Evolutionary conservation across 92 coral and sea anemone genomes (phyloP).

Genomic region (Nematostella vectensis): DNA sequence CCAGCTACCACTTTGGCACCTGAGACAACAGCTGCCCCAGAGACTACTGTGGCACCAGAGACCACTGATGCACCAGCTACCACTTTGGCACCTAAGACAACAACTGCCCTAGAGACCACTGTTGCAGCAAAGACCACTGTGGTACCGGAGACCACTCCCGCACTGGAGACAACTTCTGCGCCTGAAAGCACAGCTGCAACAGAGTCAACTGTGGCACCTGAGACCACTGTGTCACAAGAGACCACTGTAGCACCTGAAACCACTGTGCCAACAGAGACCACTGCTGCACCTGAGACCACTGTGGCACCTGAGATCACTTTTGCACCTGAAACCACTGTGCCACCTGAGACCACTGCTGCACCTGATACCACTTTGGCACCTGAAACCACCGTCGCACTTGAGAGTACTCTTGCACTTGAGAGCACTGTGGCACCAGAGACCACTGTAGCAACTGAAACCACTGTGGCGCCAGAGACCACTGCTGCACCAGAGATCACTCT

Average conservation of each 20-base stretch:
- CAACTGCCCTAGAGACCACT: constrained; percentile 7
- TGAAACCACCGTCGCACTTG: too few relatives aligned
- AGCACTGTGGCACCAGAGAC: constrained; percentile 3
- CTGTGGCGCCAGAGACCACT: too few relatives aligned
- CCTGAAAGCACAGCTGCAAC: constrained; percentile 7
- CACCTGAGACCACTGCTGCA: too few relatives aligned
- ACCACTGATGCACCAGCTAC: constrained; percentile 3
- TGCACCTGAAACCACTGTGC: too few relatives aligned
- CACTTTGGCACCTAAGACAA: constrained; percentile 4
- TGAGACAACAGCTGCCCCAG: constrained; percentile 6
- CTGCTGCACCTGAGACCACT: constrained; percentile 1
- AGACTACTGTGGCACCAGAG: not conserved
- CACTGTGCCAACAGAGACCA: not conserved
- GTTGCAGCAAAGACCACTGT: not conserved
- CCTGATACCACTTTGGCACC: too few relatives aligned
- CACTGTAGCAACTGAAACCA: too few relatives aligned
- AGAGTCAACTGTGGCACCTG: constrained; percentile 6
- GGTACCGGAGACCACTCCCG: constrained; percentile 2
- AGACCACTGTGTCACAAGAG: constrained; percentile 2
- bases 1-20: not conserved
- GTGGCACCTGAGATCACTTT: constrained; percentile 11
- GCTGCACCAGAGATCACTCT: too few relatives aligned
- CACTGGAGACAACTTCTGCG: constrained; percentile 1
- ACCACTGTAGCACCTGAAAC: constrained; percentile 3
- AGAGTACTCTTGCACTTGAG: too few relatives aligned